Percentiles rank a stretch among this genome's conserved stretches.
Evolutionary conservation across 2,113 vertebrate species (phyloP).

Genomic region (Peromyscus maniculatus): DNA sequence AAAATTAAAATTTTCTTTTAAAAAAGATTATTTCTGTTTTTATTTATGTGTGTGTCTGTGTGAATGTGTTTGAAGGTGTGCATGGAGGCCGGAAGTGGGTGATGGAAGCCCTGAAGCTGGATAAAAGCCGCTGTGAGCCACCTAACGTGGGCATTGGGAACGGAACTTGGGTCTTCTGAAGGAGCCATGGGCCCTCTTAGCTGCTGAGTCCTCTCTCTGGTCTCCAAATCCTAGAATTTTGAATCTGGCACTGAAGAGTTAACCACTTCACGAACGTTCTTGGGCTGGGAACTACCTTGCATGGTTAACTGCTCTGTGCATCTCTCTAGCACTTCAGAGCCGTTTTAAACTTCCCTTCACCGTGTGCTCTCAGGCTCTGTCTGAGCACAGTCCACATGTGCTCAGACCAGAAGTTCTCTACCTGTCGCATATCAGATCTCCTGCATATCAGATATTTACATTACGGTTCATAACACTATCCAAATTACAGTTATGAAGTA

Average conservation of each 20-base stretch:
- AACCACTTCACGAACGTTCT: neutral
- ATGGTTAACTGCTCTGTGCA: neutral
- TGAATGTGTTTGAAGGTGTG: neutral
- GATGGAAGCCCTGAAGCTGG: neutral
- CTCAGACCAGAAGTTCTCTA: neutral
- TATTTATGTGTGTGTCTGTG: neutral
- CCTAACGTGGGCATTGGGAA: neutral
- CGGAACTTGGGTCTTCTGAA: neutral
- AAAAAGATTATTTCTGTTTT: neutral
- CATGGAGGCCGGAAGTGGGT: no score
- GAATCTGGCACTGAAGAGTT: neutral
- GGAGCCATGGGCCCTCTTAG: neutral
- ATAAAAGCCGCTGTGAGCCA: neutral
- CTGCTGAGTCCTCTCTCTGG: neutral
- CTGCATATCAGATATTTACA: neutral
- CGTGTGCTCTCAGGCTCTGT: neutral
- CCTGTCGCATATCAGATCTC: neutral
- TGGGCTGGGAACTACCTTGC: neutral
- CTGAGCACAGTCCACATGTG: neutral
- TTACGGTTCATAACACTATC: neutral
- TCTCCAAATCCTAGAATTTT: slow-evolving; percentile 9
- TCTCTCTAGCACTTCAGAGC: neutral
- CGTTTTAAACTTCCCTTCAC: neutral
- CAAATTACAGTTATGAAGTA: neutral
- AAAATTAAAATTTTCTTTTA: neutral